phyloP scores from a whole-genome alignment of 2,888 invertebrate genomes.

The Stenchaetothrips biformis region DNA sequence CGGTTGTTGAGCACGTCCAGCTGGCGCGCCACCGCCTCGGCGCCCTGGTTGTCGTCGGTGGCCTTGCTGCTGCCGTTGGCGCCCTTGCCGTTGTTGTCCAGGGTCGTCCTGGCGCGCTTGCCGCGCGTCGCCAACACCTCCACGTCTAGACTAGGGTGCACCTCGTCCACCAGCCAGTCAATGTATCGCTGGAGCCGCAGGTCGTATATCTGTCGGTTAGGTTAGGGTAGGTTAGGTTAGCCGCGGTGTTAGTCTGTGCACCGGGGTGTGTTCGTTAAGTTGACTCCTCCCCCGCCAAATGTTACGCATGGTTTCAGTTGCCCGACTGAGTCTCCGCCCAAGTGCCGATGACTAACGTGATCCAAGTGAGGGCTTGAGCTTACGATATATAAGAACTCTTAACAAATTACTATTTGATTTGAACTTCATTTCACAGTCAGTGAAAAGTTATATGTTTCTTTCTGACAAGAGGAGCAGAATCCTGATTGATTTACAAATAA shows the following conservation, averaged over 20 bases:
- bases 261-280: constrained; percentile 28
- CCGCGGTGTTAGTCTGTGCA: constrained; percentile 38
- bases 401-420: no score
- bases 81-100: constrained; percentile 39
- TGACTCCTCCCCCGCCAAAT: no score
- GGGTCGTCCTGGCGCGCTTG: constrained; percentile 43
- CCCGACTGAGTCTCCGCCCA: no score
- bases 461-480: no score
- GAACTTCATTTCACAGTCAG: no score
- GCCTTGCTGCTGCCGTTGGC: constrained; percentile 41
- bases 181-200: constrained; percentile 78
- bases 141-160: constrained; percentile 72
- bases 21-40: constrained; percentile 70
- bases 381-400: no score
- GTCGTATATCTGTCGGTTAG: constrained; percentile 72
- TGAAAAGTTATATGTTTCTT: no score
- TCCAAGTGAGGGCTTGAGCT: no score
- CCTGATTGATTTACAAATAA: no score
- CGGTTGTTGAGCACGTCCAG: constrained; percentile 75
- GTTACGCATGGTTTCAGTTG: no score
- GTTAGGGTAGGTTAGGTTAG: constrained; percentile 43
- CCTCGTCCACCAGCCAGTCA: constrained; percentile 74
- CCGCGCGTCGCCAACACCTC: constrained; percentile 38
- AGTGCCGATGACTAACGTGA: no score
- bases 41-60: constrained; percentile 45